These are phyloP conservation scores for Agonum fuliginosum DNA, from an alignment of 2,888 invertebrate species.

Conservation along the genomic window DNA sequence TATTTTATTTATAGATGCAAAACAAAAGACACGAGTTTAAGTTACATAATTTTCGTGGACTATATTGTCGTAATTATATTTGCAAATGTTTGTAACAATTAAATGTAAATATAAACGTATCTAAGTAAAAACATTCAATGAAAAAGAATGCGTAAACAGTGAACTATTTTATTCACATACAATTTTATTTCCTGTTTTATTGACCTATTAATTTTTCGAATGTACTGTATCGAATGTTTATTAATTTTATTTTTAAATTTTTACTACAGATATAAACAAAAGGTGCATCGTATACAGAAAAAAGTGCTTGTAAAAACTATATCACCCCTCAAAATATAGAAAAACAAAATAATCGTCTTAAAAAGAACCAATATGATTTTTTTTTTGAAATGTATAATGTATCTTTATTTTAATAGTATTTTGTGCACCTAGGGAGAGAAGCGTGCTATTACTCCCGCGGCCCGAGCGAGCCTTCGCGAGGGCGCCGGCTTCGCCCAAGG, in stretches of 20 bases:
- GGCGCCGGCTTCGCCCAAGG: too few relatives aligned
- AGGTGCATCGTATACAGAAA: background rate
- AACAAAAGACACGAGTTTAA: too few relatives aligned
- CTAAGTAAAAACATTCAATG: background rate
- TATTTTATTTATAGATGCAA: too few relatives aligned
- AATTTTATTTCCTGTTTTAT: constrained; percentile 2
- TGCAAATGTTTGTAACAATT: constrained; percentile 12
- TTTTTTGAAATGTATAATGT: too few relatives aligned
- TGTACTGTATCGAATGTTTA: background rate
- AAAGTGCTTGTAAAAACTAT: too few relatives aligned
- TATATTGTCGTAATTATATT: background rate
- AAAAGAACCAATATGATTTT: too few relatives aligned
- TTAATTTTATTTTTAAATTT: background rate
- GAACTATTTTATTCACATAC: background rate
- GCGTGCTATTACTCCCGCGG: too few relatives aligned
- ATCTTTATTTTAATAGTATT: too few relatives aligned
- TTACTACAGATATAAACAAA: background rate
- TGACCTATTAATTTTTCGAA: background rate
- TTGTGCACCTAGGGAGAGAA: too few relatives aligned
- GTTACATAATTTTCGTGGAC: background rate
- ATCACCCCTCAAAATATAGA: too few relatives aligned
- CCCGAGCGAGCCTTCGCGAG: too few relatives aligned
- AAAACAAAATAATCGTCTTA: too few relatives aligned
- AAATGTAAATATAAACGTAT: background rate
- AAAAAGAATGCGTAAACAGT: constrained; percentile 4